A percentile compares a stretch with the other conserved stretches of the same genome.
Conservation (phyloP, 2,113 vertebrate genomes). For the Paradoxurus hermaphroditus region DNA sequence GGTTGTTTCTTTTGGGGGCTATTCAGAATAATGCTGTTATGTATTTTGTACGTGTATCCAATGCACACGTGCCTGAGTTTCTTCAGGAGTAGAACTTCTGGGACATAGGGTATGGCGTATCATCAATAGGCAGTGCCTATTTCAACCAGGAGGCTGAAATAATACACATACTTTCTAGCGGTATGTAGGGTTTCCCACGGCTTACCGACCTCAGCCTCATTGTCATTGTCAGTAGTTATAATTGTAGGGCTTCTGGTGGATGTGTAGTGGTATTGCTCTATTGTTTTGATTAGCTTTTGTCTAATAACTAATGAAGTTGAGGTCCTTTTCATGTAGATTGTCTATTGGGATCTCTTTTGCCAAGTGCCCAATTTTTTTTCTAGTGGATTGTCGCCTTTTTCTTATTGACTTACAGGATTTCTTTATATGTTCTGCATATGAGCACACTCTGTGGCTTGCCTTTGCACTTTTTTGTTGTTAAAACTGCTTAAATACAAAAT, state of each 20-base stretch:
- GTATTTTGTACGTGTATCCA: background rate
- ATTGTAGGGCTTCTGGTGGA: background rate
- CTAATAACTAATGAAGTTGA: background rate
- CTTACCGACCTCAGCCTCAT: background rate
- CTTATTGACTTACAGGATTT: background rate
- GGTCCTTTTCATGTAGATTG: background rate
- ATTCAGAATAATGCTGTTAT: background rate
- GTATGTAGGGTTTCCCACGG: background rate
- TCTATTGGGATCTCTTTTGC: background rate
- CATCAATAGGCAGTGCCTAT: background rate
- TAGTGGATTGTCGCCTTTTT: background rate
- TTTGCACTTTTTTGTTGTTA: background rate
- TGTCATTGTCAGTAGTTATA: background rate
- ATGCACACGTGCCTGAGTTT: background rate
- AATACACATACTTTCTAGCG: background rate
- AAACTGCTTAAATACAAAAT: background rate
- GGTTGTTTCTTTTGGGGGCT: background rate
- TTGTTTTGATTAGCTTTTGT: background rate
- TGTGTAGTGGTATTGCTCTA: background rate
- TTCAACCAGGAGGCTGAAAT: background rate
- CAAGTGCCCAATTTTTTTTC: background rate
- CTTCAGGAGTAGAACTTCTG: background rate
- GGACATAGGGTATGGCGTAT: background rate
- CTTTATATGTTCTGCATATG: background rate
- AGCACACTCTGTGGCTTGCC: background rate